Conservation (phyloP, 2,797 vertebrate genomes). For the Chaetodon trifasciatus region DNA sequence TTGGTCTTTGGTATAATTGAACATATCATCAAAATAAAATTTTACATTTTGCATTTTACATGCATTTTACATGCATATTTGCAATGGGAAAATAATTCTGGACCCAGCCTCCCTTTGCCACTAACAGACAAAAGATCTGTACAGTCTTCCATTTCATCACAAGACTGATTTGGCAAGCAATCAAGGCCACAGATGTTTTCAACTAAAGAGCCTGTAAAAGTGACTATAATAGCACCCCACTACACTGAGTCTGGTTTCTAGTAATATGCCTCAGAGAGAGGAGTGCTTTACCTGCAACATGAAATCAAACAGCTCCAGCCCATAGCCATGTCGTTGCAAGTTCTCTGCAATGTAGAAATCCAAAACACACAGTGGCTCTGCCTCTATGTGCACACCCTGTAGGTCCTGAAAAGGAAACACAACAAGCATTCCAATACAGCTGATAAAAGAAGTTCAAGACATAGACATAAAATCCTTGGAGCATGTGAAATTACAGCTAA, state of each 20-base stretch:
- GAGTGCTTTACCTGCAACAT: slow-evolving; percentile 89
- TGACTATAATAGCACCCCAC: not conserved
- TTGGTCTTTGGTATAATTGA: not conserved
- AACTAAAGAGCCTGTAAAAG: not conserved
- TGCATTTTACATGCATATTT: not conserved
- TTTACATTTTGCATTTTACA: too few species aligned
- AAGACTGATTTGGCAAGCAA: not conserved
- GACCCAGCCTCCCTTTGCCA: not conserved
- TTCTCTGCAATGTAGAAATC: slow-evolving; percentile 93
- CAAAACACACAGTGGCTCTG: slow-evolving; percentile 92
- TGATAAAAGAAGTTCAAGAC: not conserved
- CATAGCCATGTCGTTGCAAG: slow-evolving; percentile 91
- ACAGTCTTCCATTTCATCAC: slow-evolving; percentile 4
- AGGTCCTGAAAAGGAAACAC: slow-evolving; percentile 84
- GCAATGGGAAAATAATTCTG: not conserved
- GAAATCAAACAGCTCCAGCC: slow-evolving; percentile 91
- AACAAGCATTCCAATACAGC: not conserved
- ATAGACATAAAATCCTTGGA: not conserved
- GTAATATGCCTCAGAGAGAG: not conserved
- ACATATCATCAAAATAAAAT: not conserved
- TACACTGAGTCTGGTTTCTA: not conserved
- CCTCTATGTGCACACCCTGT: slow-evolving; percentile 90
- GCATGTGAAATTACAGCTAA: not conserved
- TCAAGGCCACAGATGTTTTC: slow-evolving; percentile 2
- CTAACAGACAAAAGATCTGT: not conserved